phyloP scores from a whole-genome alignment of 2,888 invertebrate species.

The Tortricodes alternella region DNA sequence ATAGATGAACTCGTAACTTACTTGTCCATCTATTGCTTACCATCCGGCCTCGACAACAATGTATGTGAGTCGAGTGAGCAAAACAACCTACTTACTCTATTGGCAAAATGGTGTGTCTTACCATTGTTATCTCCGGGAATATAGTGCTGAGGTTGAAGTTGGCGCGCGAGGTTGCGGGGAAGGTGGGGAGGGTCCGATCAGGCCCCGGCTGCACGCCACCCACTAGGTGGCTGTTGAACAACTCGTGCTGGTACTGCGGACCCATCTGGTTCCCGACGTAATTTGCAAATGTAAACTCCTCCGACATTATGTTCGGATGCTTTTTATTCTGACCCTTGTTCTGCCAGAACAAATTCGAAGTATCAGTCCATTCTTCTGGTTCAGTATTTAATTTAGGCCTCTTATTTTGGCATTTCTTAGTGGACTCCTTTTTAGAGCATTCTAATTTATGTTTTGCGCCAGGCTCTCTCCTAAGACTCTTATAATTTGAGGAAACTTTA shows the following conservation, averaged over 20 bases:
- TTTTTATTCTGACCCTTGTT: constrained; percentile 63
- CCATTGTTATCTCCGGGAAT: constrained; percentile 91
- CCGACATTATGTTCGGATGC: constrained; percentile 63
- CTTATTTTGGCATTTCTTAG: constrained; percentile 73
- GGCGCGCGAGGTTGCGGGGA: constrained; percentile 78
- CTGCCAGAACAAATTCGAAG: constrained; percentile 67
- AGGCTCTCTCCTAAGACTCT: constrained; percentile 66
- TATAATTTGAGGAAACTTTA: constrained; percentile 60
- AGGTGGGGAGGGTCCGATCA: constrained; percentile 62
- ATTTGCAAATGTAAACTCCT: constrained; percentile 69
- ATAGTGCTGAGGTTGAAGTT: constrained; percentile 93
- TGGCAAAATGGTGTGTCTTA: no score
- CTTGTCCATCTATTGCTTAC: no score
- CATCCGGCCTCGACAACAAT: no score
- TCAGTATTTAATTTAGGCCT: constrained; percentile 63
- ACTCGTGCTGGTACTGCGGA: constrained; percentile 70
- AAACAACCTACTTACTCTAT: no score
- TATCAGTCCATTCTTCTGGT: constrained; percentile 70
- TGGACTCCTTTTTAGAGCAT: constrained; percentile 74
- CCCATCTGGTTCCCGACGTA: constrained; percentile 72
- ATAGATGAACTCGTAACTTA: no score
- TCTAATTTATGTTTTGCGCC: constrained; percentile 74
- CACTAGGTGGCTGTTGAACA: constrained; percentile 71
- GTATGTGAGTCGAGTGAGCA: no score
- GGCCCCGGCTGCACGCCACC: constrained; percentile 66